These are phyloP conservation scores for Netelia inedita DNA, from an alignment of 2,888 invertebrate genomes.

Conservation along the genomic window DNA sequence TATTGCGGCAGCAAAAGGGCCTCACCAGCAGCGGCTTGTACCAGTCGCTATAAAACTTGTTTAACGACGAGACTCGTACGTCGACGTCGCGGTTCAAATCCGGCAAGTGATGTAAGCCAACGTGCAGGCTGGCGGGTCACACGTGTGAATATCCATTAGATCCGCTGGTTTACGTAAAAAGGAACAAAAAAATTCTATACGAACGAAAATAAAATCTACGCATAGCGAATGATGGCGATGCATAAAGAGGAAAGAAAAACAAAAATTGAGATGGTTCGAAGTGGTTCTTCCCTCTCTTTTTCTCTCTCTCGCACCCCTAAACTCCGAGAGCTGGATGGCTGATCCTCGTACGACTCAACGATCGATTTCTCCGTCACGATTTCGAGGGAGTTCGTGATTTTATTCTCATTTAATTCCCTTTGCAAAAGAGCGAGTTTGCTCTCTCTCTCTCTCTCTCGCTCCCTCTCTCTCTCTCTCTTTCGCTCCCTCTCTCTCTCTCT, in stretches of 20 bases:
- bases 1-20: not conserved
- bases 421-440: no score
- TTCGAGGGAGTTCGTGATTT: not conserved
- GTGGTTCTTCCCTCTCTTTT: conserved; percentile 54
- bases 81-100: not conserved
- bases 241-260: not conserved
- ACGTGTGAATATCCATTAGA: conserved; percentile 37
- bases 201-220: not conserved
- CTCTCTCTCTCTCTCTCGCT: conserved; percentile 10
- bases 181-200: not conserved
- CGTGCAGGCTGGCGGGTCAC: conserved; percentile 4
- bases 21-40: not conserved
- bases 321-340: conserved; percentile 1
- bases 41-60: conserved; percentile 1
- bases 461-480: not conserved
- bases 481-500: conserved; percentile 11
- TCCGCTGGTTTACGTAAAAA: conserved; percentile 11
- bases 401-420: no score
- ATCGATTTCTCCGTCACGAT: conserved; percentile 23
- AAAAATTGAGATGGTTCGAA: conserved; percentile 3
- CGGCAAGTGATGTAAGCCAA: not conserved
- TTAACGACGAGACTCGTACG: not conserved
- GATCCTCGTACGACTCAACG: conserved; percentile 2
- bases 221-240: conserved; percentile 25
- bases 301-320: not conserved